These are phyloP conservation scores for Mimachlamys varia DNA, from an alignment of 2,888 invertebrate species.

Conservation along the genomic window DNA sequence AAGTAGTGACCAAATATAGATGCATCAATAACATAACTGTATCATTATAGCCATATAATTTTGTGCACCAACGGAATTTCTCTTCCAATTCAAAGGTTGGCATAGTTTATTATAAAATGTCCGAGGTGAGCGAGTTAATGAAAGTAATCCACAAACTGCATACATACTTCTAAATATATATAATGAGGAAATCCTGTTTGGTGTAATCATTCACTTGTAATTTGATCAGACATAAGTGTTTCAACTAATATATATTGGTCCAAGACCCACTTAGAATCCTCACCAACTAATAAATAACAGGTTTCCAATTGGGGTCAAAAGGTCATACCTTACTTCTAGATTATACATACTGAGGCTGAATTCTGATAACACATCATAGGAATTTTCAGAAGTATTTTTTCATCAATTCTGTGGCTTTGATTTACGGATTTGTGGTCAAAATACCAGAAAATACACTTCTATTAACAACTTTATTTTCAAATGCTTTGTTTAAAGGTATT, in stretches of 20 bases:
- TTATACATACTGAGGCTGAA: too few species aligned
- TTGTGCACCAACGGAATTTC: not conserved
- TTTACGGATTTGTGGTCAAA: too few species aligned
- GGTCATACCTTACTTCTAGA: not conserved
- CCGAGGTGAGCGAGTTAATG: not conserved
- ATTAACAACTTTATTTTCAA: too few species aligned
- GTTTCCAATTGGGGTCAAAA: not conserved
- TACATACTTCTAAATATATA: not conserved
- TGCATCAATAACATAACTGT: not conserved
- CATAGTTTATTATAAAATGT: not conserved
- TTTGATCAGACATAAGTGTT: not conserved
- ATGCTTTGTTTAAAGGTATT: too few species aligned
- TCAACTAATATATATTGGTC: not conserved
- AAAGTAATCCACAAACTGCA: not conserved
- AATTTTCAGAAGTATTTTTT: too few species aligned
- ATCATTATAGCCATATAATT: not conserved
- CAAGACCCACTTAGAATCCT: not conserved
- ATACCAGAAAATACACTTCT: too few species aligned
- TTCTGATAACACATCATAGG: too few species aligned
- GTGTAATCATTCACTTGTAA: not conserved
- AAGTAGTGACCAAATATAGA: not conserved
- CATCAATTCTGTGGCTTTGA: too few species aligned
- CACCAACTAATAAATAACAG: not conserved
- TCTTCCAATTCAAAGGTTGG: too few species aligned
- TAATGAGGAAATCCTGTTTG: slow-evolving; percentile 36